Base-by-base conservation (phyloP, 2,797 vertebrate species). In the Pteropus rufus region DNA sequence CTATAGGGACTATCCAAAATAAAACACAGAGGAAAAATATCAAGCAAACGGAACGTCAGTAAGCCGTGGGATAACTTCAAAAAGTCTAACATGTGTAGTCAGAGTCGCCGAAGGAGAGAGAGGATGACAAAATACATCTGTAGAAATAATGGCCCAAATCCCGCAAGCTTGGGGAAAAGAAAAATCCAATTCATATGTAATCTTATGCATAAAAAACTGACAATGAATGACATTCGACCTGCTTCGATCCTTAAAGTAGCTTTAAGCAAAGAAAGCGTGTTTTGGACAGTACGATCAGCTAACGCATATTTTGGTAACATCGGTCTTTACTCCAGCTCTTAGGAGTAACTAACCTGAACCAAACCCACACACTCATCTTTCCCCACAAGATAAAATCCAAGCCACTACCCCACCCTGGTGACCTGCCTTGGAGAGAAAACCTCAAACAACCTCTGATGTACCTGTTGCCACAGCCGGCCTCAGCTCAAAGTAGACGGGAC, bases 401-500 rank as follows among this genome's bases (percentile, higher is more conserved):
- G 39, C 9, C 70, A 2, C 16, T 34, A 18, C n/a, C 54, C 29
- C 2, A 0, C 56, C 16, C 19, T 0, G 19, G 29, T 52, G 54
- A 44, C 69, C 39, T 11, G 19, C 39, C 60, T 3, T 36, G 11
- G 58, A 34, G 19, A 76, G 62, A 56, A 60, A 60, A 8, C n/a
- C 0, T 7, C 6, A 18, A 0, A 10, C 9, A 3, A 12, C 1
- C 36, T 0, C 24, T 2, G 5, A n/a, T 11, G 46, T 98, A 98
- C 97, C 98, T 98, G 97, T 77, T 36, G 97, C 96, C 31, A 54
- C 79, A 10, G 72, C 97, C 19, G 97, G 98, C 97, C 99, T 99
- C 96, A 99, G 96, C 85, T 99, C 99, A 95, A 99, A 99, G 98
- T 99, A 99, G 89, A 99, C 98, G 0, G 99, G 99, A 70, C 99